These are phyloP conservation scores for Limnephilus lunatus DNA, from an alignment of 2,888 invertebrate genomes.

Conservation along the genomic window DNA sequence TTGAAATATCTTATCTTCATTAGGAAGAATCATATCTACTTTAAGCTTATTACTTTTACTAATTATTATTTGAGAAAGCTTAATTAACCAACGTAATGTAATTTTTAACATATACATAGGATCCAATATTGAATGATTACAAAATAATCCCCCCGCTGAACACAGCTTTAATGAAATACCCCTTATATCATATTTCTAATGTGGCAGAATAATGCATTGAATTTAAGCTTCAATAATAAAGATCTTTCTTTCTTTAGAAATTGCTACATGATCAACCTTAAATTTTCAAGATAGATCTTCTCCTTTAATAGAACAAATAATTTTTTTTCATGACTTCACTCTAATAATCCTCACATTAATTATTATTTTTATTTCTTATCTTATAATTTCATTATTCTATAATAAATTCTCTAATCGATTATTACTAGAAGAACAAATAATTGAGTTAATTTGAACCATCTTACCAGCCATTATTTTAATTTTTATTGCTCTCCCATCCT, in stretches of 20 bases:
- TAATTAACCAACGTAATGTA: too few relatives aligned
- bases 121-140: conserved; percentile 80
- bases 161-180: conserved; percentile 80
- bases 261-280: conserved; percentile 78
- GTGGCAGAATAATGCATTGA: conserved; percentile 80
- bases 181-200: conserved; percentile 80
- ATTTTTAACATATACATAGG: too few relatives aligned
- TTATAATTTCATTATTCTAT: conserved; percentile 72
- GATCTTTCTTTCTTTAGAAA: conserved; percentile 80
- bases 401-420: conserved; percentile 79
- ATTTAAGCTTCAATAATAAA: conserved; percentile 84
- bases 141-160: conserved; percentile 78
- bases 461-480: conserved; percentile 79
- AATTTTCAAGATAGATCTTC: conserved; percentile 62
- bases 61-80: too few relatives aligned
- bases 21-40: too few relatives aligned
- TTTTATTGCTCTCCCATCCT: conserved; percentile 80
- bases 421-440: conserved; percentile 78
- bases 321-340: too few relatives aligned
- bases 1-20: too few relatives aligned
- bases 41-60: too few relatives aligned
- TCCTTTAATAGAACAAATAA: too few relatives aligned
- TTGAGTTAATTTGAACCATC: conserved; percentile 83
- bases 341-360: too few relatives aligned
- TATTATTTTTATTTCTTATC: too few relatives aligned